Percentiles rank a stretch among this genome's conserved stretches.
Conservation (phyloP, 2,113 vertebrate genomes). For the Protobothrops mucrosquamatus region DNA sequence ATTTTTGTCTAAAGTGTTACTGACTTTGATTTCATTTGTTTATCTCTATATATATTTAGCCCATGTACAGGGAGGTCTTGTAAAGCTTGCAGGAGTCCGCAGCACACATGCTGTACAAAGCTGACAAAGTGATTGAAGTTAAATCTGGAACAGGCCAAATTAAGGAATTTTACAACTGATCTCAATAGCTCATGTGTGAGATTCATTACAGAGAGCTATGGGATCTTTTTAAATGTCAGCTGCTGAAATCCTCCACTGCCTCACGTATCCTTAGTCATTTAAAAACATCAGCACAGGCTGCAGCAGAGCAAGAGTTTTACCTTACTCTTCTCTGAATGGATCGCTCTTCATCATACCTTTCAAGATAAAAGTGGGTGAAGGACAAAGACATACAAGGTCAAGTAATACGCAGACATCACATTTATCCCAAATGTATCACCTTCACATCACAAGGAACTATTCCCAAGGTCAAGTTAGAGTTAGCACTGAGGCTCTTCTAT, state of each 20-base stretch:
- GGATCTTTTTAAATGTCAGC: slow-evolving; percentile 48
- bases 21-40: slow-evolving; percentile 16
- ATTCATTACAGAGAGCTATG: slow-evolving; percentile 20
- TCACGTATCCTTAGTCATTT: slow-evolving; percentile 50
- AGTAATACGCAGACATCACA: neutral
- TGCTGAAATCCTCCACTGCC: slow-evolving; percentile 71
- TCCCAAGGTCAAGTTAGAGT: neutral
- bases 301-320: slow-evolving; percentile 75
- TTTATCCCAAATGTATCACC: neutral
- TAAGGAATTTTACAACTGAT: slow-evolving; percentile 61
- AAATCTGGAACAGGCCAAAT: slow-evolving; percentile 66
- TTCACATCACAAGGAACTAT: neutral
- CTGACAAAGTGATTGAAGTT: slow-evolving; percentile 51
- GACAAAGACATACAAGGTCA: slow-evolving; percentile 54
- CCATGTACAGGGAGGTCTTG: slow-evolving; percentile 41
- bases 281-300: slow-evolving; percentile 51
- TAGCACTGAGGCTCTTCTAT: neutral
- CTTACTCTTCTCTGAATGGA: slow-evolving; percentile 85
- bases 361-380: slow-evolving; percentile 64
- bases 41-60: slow-evolving; percentile 1
- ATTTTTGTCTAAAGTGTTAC: neutral
- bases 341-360: slow-evolving; percentile 91
- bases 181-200: slow-evolving; percentile 71
- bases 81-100: slow-evolving; percentile 47
- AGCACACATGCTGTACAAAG: slow-evolving; percentile 65